Percentiles rank a stretch among this genome's conserved stretches.
These are phyloP conservation scores for Orientallactaga bullata DNA, from an alignment of 2,113 vertebrate species.

Conservation along the genomic window DNA sequence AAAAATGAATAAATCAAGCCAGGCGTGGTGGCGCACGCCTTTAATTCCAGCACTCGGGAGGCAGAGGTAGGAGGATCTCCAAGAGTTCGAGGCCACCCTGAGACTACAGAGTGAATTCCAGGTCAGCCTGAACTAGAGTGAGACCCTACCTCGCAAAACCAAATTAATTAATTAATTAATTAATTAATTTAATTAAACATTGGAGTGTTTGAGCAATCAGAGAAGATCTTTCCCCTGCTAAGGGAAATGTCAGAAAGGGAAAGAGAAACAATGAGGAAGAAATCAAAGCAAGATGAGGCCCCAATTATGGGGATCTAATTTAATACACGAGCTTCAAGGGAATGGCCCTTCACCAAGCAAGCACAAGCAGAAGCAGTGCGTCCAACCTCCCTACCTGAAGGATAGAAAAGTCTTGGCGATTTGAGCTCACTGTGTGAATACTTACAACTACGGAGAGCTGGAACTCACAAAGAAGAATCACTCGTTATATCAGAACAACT, in stretches of 20 bases:
- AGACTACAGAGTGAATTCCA: too few species aligned
- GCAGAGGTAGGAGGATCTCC: too few species aligned
- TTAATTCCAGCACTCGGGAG: too few species aligned
- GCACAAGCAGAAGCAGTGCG: neutral
- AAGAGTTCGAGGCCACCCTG: too few species aligned
- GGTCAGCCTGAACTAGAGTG: too few species aligned
- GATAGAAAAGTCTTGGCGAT: neutral
- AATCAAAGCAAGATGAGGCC: neutral
- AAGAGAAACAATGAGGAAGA: neutral
- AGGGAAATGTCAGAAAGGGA: neutral
- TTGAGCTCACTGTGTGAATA: neutral
- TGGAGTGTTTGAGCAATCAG: neutral
- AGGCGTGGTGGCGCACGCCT: too few species aligned
- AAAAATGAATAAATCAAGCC: neutral
- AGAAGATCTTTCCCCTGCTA: constrained; percentile 52
- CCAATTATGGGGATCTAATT: neutral
- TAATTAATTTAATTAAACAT: too few species aligned
- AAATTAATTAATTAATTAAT: too few species aligned
- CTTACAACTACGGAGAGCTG: neutral
- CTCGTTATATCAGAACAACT: neutral
- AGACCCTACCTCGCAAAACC: too few species aligned
- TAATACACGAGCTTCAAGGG: neutral
- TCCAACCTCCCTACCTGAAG: neutral
- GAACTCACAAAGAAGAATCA: neutral
- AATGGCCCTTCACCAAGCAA: neutral